Evolutionary conservation across 1,140 invertebrate genomes (phyloP).

Genomic region (Spodoptera litura): DNA sequence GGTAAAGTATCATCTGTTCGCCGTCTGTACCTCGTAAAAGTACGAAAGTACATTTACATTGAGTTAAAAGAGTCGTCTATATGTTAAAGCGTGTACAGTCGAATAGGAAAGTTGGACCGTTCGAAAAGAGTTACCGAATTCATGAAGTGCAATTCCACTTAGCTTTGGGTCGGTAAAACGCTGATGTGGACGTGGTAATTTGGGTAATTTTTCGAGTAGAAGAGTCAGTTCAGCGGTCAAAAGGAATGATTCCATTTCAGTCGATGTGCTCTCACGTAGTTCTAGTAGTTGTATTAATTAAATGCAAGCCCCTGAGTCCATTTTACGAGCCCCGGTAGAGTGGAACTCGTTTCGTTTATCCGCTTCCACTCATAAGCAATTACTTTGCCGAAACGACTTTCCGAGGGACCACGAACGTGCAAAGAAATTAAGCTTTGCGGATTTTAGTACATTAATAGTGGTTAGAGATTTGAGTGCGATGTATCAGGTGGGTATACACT

Average conservation of each 20-base stretch:
- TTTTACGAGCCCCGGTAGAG: conserved; percentile 78
- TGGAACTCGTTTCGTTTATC: conserved; percentile 81
- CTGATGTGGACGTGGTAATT: conserved; percentile 59
- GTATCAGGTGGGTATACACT: neutral
- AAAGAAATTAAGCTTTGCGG: conserved; percentile 77
- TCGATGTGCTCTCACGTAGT: conserved; percentile 76
- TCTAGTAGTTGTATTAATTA: conserved; percentile 80
- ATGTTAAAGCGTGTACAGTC: conserved; percentile 26
- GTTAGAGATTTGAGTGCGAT: conserved; percentile 57
- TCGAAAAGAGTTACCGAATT: conserved; percentile 34
- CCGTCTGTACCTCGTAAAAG: conserved; percentile 16
- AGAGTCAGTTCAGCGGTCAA: conserved; percentile 72
- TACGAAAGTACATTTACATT: conserved; percentile 25
- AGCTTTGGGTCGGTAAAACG: conserved; percentile 49
- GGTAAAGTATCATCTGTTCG: conserved; percentile 55
- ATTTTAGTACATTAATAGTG: conserved; percentile 67
- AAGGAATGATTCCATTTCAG: conserved; percentile 76
- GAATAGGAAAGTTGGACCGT: conserved; percentile 32
- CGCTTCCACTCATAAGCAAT: conserved; percentile 84
- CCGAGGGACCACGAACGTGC: conserved; percentile 70
- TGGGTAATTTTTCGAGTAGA: conserved; percentile 66
- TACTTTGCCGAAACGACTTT: conserved; percentile 77
- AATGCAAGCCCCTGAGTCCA: conserved; percentile 82
- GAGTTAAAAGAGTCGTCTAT: conserved; percentile 19
- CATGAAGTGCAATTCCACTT: conserved; percentile 48